These are phyloP conservation scores for Cepaea hortensis DNA, from an alignment of 2,888 invertebrate species.

Conservation along the genomic window DNA sequence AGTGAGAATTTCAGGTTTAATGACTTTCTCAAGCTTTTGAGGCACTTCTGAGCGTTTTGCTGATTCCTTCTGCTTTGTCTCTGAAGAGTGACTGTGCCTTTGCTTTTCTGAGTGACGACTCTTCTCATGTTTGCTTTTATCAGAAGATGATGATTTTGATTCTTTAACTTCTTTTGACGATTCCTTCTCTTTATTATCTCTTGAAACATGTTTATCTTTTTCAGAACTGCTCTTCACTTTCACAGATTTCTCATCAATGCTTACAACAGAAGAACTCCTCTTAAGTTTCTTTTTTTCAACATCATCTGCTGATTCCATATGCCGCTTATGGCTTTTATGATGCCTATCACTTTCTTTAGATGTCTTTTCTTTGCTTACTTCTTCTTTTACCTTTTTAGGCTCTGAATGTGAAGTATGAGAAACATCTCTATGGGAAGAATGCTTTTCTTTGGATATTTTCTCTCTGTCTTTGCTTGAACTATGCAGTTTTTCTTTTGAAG, in stretches of 20 bases:
- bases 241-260: conserved; percentile 23
- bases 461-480: conserved; percentile 38
- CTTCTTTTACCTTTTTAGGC: conserved; percentile 24
- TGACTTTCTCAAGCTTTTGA: conserved; percentile 16
- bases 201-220: conserved; percentile 28
- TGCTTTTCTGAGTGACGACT: conserved; percentile 28
- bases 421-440: conserved; percentile 36
- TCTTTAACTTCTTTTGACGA: conserved; percentile 12
- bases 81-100: conserved; percentile 38
- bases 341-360: conserved; percentile 37
- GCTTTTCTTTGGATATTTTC: conserved; percentile 26
- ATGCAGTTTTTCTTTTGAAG: conserved; percentile 33
- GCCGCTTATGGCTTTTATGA: conserved; percentile 30
- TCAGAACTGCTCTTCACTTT: conserved; percentile 31
- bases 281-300: conserved; percentile 44
- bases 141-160: conserved; percentile 11
- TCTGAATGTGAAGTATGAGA: conserved; percentile 2
- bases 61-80: conserved; percentile 11
- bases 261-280: conserved; percentile 28
- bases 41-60: neutral
- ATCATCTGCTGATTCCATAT: conserved; percentile 13
- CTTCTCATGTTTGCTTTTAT: conserved; percentile 35
- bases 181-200: conserved; percentile 28
- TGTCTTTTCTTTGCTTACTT: conserved; percentile 21
- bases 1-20: conserved; percentile 31